Percentiles rank a stretch among this genome's conserved stretches.
Evolutionary conservation across 1,140 invertebrate genomes (phyloP).

Genomic region (Aphaenogaster rudis): DNA sequence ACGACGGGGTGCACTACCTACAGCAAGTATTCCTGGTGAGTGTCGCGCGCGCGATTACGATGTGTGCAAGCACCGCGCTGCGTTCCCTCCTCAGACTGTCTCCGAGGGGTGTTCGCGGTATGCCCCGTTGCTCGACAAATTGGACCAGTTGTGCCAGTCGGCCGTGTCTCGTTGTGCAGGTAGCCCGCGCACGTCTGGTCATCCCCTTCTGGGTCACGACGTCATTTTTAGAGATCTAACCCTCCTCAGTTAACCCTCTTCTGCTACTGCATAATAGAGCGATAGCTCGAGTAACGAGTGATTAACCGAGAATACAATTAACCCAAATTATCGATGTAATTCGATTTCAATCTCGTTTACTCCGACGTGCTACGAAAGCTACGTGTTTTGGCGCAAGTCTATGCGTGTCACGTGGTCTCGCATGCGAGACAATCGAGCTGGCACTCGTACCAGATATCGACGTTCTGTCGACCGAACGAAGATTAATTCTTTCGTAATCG

Average conservation of each 20-base stretch:
- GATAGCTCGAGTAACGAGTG: background rate
- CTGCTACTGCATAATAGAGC: too few species aligned
- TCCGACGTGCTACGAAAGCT: background rate
- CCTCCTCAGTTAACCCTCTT: background rate
- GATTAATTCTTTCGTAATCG: background rate
- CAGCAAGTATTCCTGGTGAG: constrained; percentile 47
- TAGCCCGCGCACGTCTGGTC: constrained; percentile 35
- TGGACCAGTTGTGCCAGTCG: constrained; percentile 1
- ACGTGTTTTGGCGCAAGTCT: constrained; percentile 56
- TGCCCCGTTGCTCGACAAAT: background rate
- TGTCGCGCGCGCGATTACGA: constrained; percentile 50
- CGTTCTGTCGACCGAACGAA: constrained; percentile 29
- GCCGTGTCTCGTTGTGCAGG: constrained; percentile 46
- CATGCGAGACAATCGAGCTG: constrained; percentile 28
- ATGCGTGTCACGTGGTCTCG: constrained; percentile 50
- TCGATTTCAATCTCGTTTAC: background rate
- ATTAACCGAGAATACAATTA: background rate
- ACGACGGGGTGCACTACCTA: constrained; percentile 23
- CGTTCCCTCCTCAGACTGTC: constrained; percentile 60
- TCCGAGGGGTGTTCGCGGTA: background rate
- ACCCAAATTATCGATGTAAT: background rate
- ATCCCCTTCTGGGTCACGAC: background rate
- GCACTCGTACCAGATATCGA: constrained; percentile 61
- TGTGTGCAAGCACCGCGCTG: constrained; percentile 66
- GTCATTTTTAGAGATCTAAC: background rate